Evolutionary conservation across 2,113 vertebrate species (phyloP).

Genomic region (Corvus moneduloides): DNA sequence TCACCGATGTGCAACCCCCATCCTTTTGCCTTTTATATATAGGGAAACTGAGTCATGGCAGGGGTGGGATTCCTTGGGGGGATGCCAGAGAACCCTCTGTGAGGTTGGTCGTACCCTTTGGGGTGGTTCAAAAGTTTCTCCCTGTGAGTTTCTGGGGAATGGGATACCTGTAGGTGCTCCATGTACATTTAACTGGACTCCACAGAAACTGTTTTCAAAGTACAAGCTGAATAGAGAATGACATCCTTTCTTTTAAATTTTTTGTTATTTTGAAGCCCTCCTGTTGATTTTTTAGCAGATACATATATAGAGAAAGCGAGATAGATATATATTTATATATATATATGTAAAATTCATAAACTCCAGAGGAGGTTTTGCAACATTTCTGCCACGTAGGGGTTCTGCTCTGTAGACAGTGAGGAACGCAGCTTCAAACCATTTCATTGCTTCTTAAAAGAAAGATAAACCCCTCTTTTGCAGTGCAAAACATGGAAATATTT

Average conservation of each 20-base stretch:
- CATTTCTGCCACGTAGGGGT: not conserved
- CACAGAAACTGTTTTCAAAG: not conserved
- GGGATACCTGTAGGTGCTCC: not conserved
- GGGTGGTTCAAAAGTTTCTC: not conserved
- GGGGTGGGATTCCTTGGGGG: not conserved
- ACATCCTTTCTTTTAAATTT: not conserved
- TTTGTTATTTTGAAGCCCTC: not conserved
- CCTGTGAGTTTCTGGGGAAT: not conserved
- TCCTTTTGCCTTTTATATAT: not conserved
- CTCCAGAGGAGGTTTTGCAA: not conserved
- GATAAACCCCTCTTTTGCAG: not conserved
- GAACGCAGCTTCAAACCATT: not conserved
- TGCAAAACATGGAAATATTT: not conserved
- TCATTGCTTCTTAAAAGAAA: not conserved
- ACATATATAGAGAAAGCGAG: not conserved
- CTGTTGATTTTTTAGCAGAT: not conserved
- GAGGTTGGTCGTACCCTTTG: not conserved
- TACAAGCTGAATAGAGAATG: not conserved
- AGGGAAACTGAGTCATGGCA: not conserved
- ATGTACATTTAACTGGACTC: not conserved
- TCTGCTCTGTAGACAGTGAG: not conserved
- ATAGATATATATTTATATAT: not conserved
- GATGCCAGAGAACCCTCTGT: not conserved
- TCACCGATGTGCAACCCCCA: accelerated
- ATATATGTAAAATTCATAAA: not conserved